Conservation (phyloP, 2,888 invertebrate species). For the Meandrusa payeni region DNA sequence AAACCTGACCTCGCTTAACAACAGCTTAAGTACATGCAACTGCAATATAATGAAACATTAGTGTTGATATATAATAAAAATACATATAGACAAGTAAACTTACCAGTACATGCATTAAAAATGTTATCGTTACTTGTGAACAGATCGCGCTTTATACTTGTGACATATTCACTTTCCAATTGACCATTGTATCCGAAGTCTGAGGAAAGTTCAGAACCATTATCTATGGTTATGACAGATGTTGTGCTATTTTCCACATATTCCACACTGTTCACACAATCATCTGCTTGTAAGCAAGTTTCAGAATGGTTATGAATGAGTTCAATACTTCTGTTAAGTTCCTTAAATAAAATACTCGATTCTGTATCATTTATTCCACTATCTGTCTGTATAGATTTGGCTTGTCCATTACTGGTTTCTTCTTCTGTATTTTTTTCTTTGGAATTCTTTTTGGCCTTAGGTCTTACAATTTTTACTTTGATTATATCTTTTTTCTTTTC, state of each 20-base stretch:
- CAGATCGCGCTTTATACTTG: background rate
- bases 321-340: conserved; percentile 48
- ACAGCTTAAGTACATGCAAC: no score
- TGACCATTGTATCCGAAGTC: conserved; percentile 3
- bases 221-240: conserved; percentile 50
- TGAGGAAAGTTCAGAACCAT: conserved; percentile 35
- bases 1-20: no score
- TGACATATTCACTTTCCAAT: background rate
- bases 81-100: no score
- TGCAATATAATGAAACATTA: no score
- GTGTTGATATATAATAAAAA: no score
- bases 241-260: conserved; percentile 43
- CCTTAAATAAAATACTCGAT: conserved; percentile 39
- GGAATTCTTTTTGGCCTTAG: conserved; percentile 37
- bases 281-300: conserved; percentile 59
- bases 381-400: conserved; percentile 41
- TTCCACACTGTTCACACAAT: conserved; percentile 59
- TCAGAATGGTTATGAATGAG: conserved; percentile 72
- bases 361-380: conserved; percentile 56
- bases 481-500: conserved; percentile 58
- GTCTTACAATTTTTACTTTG: conserved; percentile 65
- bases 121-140: conserved; percentile 19
- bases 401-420: conserved; percentile 13
- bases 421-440: conserved; percentile 26
- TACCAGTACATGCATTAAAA: conserved; percentile 23